Percentiles rank a stretch among this genome's conserved stretches.
Evolutionary conservation across 2,113 vertebrate genomes (phyloP).

Genomic region (Lasiurus cinereus): DNA sequence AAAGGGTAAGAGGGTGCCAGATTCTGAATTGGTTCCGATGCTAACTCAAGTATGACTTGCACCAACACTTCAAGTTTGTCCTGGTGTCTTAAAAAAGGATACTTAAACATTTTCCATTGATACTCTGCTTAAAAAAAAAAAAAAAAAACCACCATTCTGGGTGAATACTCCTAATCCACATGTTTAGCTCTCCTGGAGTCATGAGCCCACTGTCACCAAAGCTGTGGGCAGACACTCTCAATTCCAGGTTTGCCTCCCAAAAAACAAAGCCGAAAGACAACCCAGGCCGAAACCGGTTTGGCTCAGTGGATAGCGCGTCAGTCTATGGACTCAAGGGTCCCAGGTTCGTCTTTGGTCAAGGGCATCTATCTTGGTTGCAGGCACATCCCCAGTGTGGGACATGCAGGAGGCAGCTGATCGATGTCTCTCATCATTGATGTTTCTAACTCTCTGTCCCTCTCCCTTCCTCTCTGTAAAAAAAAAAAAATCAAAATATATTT

Average conservation of each 20-base stretch:
- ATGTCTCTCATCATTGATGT: too few relatives aligned
- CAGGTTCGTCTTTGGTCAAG: too few relatives aligned
- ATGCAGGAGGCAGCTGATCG: too few relatives aligned
- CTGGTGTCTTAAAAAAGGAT: background rate
- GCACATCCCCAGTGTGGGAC: too few relatives aligned
- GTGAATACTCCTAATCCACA: background rate
- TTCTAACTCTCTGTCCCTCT: too few relatives aligned
- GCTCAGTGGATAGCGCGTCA: too few relatives aligned
- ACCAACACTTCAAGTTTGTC: background rate
- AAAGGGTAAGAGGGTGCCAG: background rate
- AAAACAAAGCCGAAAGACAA: background rate
- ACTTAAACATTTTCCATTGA: background rate
- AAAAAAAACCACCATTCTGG: background rate
- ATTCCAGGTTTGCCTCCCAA: too few relatives aligned
- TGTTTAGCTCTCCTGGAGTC: background rate
- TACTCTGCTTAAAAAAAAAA: background rate
- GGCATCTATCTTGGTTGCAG: too few relatives aligned
- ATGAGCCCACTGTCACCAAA: background rate
- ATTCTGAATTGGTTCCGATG: background rate
- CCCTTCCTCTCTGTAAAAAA: too few relatives aligned
- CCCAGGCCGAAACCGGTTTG: background rate
- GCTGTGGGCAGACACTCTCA: background rate
- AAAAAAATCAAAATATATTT: too few relatives aligned
- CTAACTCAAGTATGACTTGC: background rate
- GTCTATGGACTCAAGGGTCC: too few relatives aligned